These are phyloP conservation scores for Catostylus mosaicus DNA, from an alignment of 30 jellyfish, hydroid and myxozoan species.

Conservation along the genomic window DNA sequence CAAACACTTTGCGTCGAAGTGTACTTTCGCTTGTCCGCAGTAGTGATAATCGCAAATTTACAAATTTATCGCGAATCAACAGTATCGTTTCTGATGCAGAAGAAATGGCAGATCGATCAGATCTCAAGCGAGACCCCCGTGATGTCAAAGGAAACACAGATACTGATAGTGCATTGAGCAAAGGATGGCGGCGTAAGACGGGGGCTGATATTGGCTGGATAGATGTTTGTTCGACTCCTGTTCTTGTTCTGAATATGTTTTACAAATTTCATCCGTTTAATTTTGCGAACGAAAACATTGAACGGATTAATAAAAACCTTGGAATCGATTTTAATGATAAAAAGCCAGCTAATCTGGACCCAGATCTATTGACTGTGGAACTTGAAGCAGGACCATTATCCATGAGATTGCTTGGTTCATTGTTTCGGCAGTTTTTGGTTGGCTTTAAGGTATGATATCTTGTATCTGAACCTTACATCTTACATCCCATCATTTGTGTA, in stretches of 20 bases:
- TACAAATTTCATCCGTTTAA: slow-evolving; percentile 90
- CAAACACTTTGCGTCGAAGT: slow-evolving; percentile 93
- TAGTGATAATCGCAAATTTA: slow-evolving; percentile 56
- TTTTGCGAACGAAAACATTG: slow-evolving; percentile 53
- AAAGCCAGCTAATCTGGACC: slow-evolving; percentile 73
- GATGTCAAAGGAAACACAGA: slow-evolving; percentile 26
- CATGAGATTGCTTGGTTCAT: slow-evolving; percentile 77
- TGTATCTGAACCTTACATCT: too few relatives aligned
- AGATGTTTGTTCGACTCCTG: slow-evolving; percentile 96
- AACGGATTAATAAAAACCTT: slow-evolving; percentile 56
- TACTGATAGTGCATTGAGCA: slow-evolving; percentile 63
- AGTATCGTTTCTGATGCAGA: slow-evolving; percentile 73
- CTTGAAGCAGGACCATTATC: slow-evolving; percentile 98
- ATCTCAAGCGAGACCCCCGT: slow-evolving; percentile 27
- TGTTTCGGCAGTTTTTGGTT: slow-evolving; percentile 81
- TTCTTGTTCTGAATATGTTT: slow-evolving; percentile 70
- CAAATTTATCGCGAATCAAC: slow-evolving; percentile 49
- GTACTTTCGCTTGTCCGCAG: slow-evolving; percentile 78
- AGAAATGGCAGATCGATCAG: slow-evolving; percentile 55
- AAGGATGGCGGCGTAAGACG: slow-evolving; percentile 93
- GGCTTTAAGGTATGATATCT: slow-evolving; percentile 84
- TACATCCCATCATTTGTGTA: too few relatives aligned
- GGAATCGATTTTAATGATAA: slow-evolving; percentile 69
- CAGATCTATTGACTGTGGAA: slow-evolving; percentile 87
- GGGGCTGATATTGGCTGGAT: slow-evolving; percentile 76